Conservation (phyloP, 2,888 invertebrate species). For the Aplocera efformata region DNA sequence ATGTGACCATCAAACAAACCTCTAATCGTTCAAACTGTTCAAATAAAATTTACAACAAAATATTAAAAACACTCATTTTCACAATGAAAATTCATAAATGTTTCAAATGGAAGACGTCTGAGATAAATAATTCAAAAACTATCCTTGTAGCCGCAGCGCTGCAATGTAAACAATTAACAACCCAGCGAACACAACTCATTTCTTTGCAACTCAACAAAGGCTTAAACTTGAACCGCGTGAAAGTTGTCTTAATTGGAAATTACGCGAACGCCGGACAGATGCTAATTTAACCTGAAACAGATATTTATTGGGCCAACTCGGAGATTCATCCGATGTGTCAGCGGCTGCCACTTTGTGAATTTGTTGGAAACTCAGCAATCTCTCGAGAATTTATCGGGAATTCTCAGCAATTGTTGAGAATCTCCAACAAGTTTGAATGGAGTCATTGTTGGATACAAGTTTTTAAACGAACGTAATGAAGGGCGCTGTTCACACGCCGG, state of each 20-base stretch:
- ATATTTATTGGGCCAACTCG: slow-evolving; percentile 35
- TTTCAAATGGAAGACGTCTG: no score
- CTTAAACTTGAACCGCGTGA: slow-evolving; percentile 8
- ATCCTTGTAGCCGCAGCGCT: not conserved
- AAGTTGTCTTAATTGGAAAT: slow-evolving; percentile 33
- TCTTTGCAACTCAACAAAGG: slow-evolving; percentile 8
- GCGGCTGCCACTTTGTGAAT: slow-evolving; percentile 24
- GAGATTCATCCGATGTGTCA: slow-evolving; percentile 27
- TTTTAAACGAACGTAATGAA: slow-evolving; percentile 21
- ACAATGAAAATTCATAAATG: no score
- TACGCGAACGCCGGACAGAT: slow-evolving; percentile 26
- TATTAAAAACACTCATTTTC: no score
- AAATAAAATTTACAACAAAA: no score
- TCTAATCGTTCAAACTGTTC: no score
- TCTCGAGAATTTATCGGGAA: not conserved
- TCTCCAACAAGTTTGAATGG: slow-evolving; percentile 27
- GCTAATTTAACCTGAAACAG: slow-evolving; percentile 23
- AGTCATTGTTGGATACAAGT: slow-evolving; percentile 27
- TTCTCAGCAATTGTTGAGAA: slow-evolving; percentile 6
- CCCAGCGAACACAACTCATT: slow-evolving; percentile 6
- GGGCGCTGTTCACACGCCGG: slow-evolving; percentile 16
- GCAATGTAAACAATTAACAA: slow-evolving; percentile 6
- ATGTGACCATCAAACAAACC: no score
- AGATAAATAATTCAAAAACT: not conserved
- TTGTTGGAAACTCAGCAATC: slow-evolving; percentile 23